These are phyloP conservation scores for Furcifer pardalis DNA, from an alignment of 2,797 vertebrate species.

Conservation along the genomic window DNA sequence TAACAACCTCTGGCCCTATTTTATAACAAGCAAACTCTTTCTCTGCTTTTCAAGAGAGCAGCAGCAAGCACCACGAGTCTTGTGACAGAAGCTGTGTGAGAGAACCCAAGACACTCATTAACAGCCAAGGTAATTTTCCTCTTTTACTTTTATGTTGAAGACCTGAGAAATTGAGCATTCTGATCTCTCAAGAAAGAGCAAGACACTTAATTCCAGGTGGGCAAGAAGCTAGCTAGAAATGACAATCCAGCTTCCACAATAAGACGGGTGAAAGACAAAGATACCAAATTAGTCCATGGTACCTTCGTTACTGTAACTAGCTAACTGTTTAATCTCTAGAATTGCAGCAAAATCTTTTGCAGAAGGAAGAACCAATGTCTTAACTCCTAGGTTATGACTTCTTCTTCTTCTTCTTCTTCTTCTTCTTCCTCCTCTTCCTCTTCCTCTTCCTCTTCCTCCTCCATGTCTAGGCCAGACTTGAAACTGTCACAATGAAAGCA, in stretches of 20 bases:
- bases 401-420: no score
- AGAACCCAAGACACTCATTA: neutral
- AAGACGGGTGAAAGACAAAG: neutral
- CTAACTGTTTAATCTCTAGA: neutral
- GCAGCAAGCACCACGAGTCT: neutral
- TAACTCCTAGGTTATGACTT: no score
- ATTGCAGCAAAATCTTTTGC: neutral
- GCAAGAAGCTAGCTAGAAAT: neutral
- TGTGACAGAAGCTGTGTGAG: neutral
- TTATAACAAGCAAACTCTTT: neutral
- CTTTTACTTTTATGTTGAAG: neutral
- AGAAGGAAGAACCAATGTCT: neutral
- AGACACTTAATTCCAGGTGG: neutral
- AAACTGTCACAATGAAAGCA: no score
- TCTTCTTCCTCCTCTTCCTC: no score
- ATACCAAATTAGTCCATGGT: neutral
- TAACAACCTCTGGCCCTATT: neutral
- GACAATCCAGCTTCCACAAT: neutral
- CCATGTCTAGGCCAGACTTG: no score
- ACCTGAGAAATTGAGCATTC: neutral
- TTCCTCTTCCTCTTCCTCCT: no score
- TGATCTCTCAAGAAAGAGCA: neutral
- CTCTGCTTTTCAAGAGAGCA: neutral
- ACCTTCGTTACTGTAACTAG: neutral
- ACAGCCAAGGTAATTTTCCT: neutral